Evolutionary conservation across 2,113 vertebrate species (phyloP).

Genomic region (Colistium nudipinnis): DNA sequence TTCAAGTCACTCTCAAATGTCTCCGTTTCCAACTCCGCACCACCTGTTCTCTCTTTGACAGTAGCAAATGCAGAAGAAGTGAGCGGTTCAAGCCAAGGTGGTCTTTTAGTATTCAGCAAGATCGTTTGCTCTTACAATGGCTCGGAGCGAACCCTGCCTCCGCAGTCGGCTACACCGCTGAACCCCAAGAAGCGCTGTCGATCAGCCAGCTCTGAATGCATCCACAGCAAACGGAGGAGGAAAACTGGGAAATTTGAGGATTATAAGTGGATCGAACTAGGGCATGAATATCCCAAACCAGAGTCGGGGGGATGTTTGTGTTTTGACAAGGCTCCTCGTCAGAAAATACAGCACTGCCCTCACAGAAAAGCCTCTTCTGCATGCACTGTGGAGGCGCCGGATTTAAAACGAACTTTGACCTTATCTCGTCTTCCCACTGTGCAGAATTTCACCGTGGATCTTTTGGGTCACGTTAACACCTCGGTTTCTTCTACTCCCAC

Average conservation of each 20-base stretch:
- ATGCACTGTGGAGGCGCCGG: neutral
- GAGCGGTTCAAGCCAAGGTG: neutral
- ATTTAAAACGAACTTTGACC: conserved; percentile 6
- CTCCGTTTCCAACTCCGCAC: neutral
- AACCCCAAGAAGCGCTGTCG: conserved; percentile 73
- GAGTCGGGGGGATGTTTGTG: conserved; percentile 2
- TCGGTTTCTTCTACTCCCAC: neutral
- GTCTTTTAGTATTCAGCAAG: neutral
- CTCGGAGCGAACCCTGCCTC: conserved; percentile 37
- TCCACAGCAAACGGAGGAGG: conserved; percentile 65
- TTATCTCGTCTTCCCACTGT: conserved; percentile 18
- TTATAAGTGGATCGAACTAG: neutral
- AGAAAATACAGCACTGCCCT: neutral
- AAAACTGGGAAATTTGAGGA: neutral
- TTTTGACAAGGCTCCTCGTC: neutral
- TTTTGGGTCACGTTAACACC: neutral
- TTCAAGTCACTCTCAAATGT: neutral
- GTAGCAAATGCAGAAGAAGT: neutral
- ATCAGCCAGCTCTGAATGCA: conserved; percentile 55
- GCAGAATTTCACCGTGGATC: neutral
- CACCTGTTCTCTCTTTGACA: neutral
- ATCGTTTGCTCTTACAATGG: neutral
- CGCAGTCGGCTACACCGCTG: accelerated
- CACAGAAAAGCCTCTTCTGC: neutral
- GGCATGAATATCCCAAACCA: neutral